phyloP scores from a whole-genome alignment of 2,797 vertebrate species.

The Helarctos malayanus region DNA sequence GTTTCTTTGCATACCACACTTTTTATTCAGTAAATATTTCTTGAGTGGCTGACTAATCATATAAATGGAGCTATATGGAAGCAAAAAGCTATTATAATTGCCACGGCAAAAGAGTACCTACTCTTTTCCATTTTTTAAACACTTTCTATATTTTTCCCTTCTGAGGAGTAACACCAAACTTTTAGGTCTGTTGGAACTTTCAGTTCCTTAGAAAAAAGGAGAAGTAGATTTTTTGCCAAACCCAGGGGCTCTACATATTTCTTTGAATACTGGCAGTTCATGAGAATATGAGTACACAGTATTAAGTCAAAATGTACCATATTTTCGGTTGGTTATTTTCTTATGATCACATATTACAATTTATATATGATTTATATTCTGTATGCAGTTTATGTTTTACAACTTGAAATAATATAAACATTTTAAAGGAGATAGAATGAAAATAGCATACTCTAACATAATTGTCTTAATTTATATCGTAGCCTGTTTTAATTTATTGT shows the following conservation, averaged over 20 bases:
- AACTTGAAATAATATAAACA: slow-evolving; percentile 53
- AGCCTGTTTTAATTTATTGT: background rate
- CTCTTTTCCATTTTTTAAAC: background rate
- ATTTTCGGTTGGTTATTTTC: background rate
- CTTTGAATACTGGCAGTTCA: background rate
- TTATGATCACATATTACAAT: background rate
- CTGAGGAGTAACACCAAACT: background rate
- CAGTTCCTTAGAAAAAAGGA: slow-evolving; percentile 27
- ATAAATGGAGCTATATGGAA: background rate
- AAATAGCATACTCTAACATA: background rate
- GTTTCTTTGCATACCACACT: background rate
- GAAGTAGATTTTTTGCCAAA: background rate
- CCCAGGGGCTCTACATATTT: background rate
- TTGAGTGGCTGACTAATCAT: background rate
- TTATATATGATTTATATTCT: background rate
- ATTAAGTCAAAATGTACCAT: background rate
- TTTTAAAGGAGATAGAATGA: slow-evolving; percentile 27
- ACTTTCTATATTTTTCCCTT: background rate
- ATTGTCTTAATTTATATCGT: background rate
- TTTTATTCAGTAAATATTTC: background rate
- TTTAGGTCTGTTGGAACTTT: slow-evolving; percentile 9
- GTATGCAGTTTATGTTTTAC: background rate
- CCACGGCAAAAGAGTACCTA: background rate
- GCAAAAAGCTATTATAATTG: background rate
- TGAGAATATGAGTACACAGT: background rate